These are phyloP conservation scores for Osedax frankpressi DNA, from an alignment of 2,888 invertebrate species.

Conservation along the genomic window DNA sequence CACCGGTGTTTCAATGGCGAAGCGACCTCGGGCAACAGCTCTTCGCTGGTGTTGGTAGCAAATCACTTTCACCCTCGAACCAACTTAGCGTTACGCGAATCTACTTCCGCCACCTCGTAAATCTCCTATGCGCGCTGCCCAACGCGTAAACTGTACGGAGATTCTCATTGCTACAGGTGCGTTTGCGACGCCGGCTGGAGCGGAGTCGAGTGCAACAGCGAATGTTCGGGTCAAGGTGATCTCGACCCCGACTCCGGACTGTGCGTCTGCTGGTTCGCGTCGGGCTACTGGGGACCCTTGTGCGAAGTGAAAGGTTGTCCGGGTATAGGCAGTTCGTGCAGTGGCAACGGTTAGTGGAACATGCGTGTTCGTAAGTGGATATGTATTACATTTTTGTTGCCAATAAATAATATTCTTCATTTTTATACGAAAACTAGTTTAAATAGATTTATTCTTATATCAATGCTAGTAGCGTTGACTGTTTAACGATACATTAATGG, in stretches of 20 bases:
- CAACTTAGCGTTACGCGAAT: too few species aligned
- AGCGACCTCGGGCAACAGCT: too few species aligned
- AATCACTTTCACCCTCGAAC: too few species aligned
- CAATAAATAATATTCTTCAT: too few species aligned
- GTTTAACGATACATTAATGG: too few species aligned
- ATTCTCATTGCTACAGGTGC: constrained; percentile 29
- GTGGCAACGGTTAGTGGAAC: constrained; percentile 30
- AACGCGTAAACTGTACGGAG: too few species aligned
- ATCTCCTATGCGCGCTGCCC: too few species aligned
- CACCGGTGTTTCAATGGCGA: constrained; percentile 33
- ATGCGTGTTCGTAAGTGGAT: not conserved
- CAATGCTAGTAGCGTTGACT: not conserved
- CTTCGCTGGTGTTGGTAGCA: too few species aligned
- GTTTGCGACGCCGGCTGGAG: constrained; percentile 32
- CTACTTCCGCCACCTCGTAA: too few species aligned
- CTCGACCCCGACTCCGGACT: constrained; percentile 21
- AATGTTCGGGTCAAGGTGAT: constrained; percentile 32
- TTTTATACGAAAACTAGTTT: too few species aligned
- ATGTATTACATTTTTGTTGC: too few species aligned
- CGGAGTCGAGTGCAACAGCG: constrained; percentile 33
- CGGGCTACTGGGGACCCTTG: constrained; percentile 31
- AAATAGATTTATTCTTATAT: too few species aligned
- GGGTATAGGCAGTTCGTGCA: constrained; percentile 31
- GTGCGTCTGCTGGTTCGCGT: constrained; percentile 32
- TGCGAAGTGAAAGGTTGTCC: constrained; percentile 36